Evolutionary conservation across 2,888 invertebrate genomes (phyloP).

Genomic region (Drosophila peninsularis): DNA sequence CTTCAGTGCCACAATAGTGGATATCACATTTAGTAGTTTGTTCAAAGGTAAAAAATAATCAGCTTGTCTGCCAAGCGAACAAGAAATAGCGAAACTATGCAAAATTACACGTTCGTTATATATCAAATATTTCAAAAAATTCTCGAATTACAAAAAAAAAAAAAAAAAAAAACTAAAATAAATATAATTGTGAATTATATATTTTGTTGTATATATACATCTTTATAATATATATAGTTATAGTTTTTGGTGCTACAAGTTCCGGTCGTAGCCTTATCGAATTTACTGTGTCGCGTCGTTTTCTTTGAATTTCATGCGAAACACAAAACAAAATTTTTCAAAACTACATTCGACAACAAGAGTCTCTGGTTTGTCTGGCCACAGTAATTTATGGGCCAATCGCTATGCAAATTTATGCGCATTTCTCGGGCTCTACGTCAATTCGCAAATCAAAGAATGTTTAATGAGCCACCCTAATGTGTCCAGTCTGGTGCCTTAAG

Average conservation of each 20-base stretch:
- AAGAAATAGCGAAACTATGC: constrained; percentile 48
- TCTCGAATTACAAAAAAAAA: constrained; percentile 13
- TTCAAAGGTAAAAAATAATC: constrained; percentile 65
- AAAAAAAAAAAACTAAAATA: constrained; percentile 19
- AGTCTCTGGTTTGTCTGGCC: constrained; percentile 55
- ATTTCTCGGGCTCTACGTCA: constrained; percentile 43
- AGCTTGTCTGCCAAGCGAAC: constrained; percentile 35
- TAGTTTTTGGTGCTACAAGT: constrained; percentile 46
- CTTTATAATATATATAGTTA: constrained; percentile 18
- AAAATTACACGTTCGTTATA: constrained; percentile 38
- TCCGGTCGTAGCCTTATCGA: constrained; percentile 68
- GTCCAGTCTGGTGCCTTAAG: constrained; percentile 13
- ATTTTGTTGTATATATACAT: background rate
- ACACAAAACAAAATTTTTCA: constrained; percentile 10
- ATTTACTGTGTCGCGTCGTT: constrained; percentile 46
- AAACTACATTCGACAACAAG: constrained; percentile 13
- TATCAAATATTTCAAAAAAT: constrained; percentile 13
- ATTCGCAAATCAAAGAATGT: constrained; percentile 1
- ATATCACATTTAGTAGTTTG: constrained; percentile 81
- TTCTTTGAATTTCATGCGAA: constrained; percentile 38
- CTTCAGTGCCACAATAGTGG: constrained; percentile 83
- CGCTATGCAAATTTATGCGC: constrained; percentile 63
- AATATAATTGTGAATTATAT: constrained; percentile 34
- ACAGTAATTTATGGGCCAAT: constrained; percentile 20
- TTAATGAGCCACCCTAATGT: constrained; percentile 2